phyloP scores from a whole-genome alignment of 2,888 invertebrate species.

The Micoletzkya japonica region DNA sequence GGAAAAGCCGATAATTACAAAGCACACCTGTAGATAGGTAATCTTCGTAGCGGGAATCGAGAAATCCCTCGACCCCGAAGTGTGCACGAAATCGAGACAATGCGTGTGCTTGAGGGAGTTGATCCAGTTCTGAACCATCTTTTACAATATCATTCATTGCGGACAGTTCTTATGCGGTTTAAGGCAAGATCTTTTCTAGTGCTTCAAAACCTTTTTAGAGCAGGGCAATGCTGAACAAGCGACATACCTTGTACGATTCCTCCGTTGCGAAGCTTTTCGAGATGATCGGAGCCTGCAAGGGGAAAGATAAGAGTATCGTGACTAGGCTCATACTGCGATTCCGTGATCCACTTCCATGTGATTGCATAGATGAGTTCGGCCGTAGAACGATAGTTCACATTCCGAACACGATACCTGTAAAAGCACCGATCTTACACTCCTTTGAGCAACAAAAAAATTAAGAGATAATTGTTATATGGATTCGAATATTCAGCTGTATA shows the following conservation, averaged over 20 bases:
- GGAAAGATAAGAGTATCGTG: not conserved
- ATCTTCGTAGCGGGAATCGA: not conserved
- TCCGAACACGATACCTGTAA: constrained; percentile 26
- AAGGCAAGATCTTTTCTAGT: not conserved
- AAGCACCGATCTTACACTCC: not conserved
- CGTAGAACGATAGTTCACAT: constrained; percentile 7
- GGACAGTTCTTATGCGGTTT: too few species aligned
- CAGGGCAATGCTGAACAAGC: not conserved
- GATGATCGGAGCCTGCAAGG: not conserved
- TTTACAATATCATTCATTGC: not conserved
- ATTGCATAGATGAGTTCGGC: not conserved
- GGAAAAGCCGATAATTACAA: not conserved
- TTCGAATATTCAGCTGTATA: too few species aligned
- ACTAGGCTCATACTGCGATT: constrained; percentile 2
- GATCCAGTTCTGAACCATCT: constrained; percentile 1
- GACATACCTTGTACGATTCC: not conserved
- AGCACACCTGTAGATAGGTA: constrained; percentile 14
- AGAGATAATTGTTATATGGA: too few species aligned
- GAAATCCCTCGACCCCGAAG: not conserved
- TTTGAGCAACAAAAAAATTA: too few species aligned
- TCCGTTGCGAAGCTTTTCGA: not conserved
- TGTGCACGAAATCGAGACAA: not conserved
- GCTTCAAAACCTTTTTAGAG: not conserved
- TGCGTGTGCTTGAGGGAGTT: not conserved
- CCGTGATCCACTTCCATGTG: constrained; percentile 10